These are phyloP conservation scores for Pleuronectes platessa DNA, from an alignment of 2,113 vertebrate species.

Conservation along the genomic window DNA sequence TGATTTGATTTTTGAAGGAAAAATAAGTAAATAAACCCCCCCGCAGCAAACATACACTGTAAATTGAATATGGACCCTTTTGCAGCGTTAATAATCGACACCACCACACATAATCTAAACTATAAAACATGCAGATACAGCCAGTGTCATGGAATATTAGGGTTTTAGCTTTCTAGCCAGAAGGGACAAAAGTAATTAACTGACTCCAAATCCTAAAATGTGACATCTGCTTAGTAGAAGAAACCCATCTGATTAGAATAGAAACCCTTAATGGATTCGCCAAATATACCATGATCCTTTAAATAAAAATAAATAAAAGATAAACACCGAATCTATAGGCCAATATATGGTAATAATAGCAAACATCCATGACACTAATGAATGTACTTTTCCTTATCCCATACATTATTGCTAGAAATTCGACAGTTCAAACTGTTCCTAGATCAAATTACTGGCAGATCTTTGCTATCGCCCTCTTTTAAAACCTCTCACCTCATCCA, in stretches of 20 bases:
- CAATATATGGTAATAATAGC: not conserved
- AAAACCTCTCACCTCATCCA: not conserved
- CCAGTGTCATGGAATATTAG: not conserved
- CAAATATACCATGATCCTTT: not conserved
- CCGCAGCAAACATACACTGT: not conserved
- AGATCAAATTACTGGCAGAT: not conserved
- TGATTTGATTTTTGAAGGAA: not conserved
- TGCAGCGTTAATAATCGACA: not conserved
- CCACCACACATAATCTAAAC: not conserved
- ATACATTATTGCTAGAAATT: not conserved
- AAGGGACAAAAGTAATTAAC: not conserved
- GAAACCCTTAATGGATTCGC: not conserved
- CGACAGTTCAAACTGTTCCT: not conserved
- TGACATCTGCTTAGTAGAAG: not conserved
- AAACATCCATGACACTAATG: not conserved
- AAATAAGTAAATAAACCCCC: not conserved
- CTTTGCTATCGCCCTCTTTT: not conserved
- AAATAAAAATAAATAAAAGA: not conserved
- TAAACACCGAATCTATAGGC: not conserved
- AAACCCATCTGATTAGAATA: not conserved
- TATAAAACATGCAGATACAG: not conserved
- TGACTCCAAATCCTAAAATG: not conserved
- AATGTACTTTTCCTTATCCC: not conserved
- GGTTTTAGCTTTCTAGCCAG: not conserved
- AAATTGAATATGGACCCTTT: not conserved